These are phyloP conservation scores for Larimichthys crocea DNA, from an alignment of 2,113 vertebrate genomes.

Conservation along the genomic window DNA sequence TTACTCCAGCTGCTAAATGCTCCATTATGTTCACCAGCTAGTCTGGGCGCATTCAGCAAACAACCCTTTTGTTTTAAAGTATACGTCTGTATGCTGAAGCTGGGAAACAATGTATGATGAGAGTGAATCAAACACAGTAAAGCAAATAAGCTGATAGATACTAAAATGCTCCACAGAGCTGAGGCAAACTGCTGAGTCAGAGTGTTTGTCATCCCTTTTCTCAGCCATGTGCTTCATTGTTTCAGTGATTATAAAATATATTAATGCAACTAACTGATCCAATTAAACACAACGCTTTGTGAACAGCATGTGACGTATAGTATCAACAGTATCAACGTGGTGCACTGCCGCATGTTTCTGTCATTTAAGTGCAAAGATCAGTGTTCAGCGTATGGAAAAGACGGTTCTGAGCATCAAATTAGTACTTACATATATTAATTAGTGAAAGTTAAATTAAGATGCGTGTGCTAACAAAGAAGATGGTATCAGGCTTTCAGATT, in stretches of 20 bases:
- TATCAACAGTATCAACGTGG: background rate
- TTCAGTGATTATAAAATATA: too few relatives aligned
- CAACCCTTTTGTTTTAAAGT: background rate
- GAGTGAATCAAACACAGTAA: too few relatives aligned
- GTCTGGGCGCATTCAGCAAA: background rate
- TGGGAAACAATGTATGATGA: background rate
- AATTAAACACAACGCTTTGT: background rate
- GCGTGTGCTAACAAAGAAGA: background rate
- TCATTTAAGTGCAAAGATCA: background rate
- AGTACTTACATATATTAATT: background rate
- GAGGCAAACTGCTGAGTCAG: background rate
- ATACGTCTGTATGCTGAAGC: background rate
- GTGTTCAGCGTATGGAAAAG: too few relatives aligned
- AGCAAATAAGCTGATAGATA: background rate
- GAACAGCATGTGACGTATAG: background rate
- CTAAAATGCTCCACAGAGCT: constrained; percentile 1
- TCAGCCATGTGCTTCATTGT: background rate
- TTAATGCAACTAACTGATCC: background rate
- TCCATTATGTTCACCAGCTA: background rate
- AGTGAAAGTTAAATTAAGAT: background rate
- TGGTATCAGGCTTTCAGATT: background rate
- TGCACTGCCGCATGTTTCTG: background rate
- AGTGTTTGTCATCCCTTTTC: background rate
- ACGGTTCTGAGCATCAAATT: too few relatives aligned
- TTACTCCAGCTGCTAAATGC: background rate